phyloP scores from a whole-genome alignment of 2,888 invertebrate species.

The Magallana nippona region DNA sequence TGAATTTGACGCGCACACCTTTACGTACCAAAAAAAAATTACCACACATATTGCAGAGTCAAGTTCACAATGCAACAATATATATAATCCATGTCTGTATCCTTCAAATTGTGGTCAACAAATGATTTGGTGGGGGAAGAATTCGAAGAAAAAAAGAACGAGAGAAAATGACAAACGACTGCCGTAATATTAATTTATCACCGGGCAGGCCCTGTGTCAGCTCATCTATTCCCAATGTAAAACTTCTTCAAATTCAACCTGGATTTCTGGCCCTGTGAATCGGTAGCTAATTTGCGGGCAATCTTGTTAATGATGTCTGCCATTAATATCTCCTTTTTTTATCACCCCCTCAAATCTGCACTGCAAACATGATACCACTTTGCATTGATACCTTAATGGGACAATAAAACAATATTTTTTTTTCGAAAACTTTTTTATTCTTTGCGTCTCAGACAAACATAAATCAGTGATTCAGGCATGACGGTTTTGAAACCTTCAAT shows the following conservation, averaged over 20 bases:
- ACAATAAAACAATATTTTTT: slow-evolving; percentile 24
- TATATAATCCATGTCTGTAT: slow-evolving; percentile 14
- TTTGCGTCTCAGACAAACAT: slow-evolving; percentile 16
- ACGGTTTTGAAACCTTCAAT: neutral
- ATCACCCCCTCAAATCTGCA: slow-evolving; percentile 24
- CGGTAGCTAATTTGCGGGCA: slow-evolving; percentile 36
- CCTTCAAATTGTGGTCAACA: slow-evolving; percentile 14
- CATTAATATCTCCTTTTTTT: slow-evolving; percentile 44
- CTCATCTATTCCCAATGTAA: slow-evolving; percentile 29
- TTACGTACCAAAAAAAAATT: neutral
- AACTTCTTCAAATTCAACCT: slow-evolving; percentile 38
- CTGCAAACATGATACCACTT: slow-evolving; percentile 24
- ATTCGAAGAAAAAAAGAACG: slow-evolving; percentile 13
- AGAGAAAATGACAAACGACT: slow-evolving; percentile 52
- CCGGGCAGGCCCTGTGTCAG: slow-evolving; percentile 34
- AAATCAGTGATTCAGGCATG: slow-evolving; percentile 22
- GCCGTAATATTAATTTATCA: slow-evolving; percentile 54
- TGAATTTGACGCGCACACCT: neutral
- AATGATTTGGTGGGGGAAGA: slow-evolving; percentile 1
- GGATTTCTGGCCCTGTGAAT: neutral
- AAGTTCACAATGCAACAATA: neutral
- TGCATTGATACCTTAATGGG: slow-evolving; percentile 16
- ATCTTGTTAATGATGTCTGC: slow-evolving; percentile 32
- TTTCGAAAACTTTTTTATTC: neutral
- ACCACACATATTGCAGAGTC: neutral